Conservation (phyloP, 2,888 invertebrate genomes). For the Sympetrum striolatum region DNA sequence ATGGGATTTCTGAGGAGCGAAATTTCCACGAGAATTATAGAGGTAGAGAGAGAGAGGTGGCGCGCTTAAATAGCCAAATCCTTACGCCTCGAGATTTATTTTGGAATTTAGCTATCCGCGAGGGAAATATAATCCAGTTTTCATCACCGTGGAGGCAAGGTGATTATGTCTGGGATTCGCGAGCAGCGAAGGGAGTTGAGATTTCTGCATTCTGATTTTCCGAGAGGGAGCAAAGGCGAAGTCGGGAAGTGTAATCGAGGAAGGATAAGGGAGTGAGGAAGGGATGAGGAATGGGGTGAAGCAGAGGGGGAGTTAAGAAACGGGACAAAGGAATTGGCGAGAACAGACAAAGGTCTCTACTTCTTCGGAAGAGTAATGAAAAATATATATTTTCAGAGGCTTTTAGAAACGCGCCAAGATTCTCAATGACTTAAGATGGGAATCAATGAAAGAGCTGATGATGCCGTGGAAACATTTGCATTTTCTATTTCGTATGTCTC, state of each 20-base stretch:
- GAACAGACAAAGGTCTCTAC: no score
- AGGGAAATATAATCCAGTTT: conserved; percentile 40
- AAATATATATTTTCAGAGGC: background rate
- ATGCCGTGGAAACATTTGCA: no score
- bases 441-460: no score
- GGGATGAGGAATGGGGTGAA: background rate
- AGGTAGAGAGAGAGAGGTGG: background rate
- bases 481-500: no score
- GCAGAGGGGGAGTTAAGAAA: no score
- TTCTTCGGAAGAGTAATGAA: background rate
- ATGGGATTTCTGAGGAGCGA: background rate
- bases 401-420: no score
- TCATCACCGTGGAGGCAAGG: conserved; percentile 13
- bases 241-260: conserved; percentile 15
- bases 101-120: conserved; percentile 14
- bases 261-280: background rate
- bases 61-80: conserved; percentile 24
- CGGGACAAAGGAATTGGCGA: no score
- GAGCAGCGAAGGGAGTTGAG: background rate
- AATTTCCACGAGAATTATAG: background rate
- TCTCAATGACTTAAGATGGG: no score
- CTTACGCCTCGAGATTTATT: background rate
- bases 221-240: background rate
- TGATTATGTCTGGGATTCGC: conserved; percentile 28
- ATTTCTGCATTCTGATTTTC: conserved; percentile 30